These are phyloP conservation scores for Panagrolaimus sp. DNA, from an alignment of 1,140 invertebrate genomes.

Conservation along the genomic window DNA sequence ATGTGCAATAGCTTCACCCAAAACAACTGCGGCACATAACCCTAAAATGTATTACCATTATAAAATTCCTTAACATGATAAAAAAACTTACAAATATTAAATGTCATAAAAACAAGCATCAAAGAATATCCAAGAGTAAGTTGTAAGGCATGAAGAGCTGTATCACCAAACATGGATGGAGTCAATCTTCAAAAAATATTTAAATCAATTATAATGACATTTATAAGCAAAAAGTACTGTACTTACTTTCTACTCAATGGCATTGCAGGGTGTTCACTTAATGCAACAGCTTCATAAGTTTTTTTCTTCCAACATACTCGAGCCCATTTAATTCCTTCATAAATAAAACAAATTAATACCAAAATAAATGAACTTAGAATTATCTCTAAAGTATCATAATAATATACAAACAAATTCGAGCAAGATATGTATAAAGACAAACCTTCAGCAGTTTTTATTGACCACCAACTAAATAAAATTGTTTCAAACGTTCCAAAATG, in stretches of 20 bases:
- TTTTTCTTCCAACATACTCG: not conserved
- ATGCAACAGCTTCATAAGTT: not conserved
- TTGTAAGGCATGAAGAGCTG: too few species aligned
- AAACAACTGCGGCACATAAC: too few species aligned
- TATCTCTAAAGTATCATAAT: slow-evolving; percentile 14
- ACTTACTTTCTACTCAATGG: not conserved
- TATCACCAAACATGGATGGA: too few species aligned
- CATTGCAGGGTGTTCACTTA: not conserved
- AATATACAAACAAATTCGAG: not conserved
- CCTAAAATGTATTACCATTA: too few species aligned
- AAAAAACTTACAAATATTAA: slow-evolving; percentile 68
- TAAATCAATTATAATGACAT: too few species aligned
- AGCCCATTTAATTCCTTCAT: too few species aligned
- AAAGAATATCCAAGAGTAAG: slow-evolving; percentile 82
- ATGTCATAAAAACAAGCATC: slow-evolving; percentile 97
- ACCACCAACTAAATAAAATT: slow-evolving; percentile 55
- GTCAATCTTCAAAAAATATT: too few species aligned
- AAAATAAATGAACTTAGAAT: too few species aligned
- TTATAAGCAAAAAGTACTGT: too few species aligned
- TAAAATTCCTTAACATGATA: too few species aligned
- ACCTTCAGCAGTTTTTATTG: slow-evolving; percentile 38
- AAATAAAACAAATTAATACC: too few species aligned
- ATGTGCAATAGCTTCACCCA: too few species aligned
- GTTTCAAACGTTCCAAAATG: slow-evolving; percentile 54
- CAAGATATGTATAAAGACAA: not conserved